A percentile compares a stretch with the other conserved stretches of the same genome.
These are phyloP conservation scores for Sternotherus odoratus DNA, from an alignment of 2,797 vertebrate genomes.

Conservation along the genomic window DNA sequence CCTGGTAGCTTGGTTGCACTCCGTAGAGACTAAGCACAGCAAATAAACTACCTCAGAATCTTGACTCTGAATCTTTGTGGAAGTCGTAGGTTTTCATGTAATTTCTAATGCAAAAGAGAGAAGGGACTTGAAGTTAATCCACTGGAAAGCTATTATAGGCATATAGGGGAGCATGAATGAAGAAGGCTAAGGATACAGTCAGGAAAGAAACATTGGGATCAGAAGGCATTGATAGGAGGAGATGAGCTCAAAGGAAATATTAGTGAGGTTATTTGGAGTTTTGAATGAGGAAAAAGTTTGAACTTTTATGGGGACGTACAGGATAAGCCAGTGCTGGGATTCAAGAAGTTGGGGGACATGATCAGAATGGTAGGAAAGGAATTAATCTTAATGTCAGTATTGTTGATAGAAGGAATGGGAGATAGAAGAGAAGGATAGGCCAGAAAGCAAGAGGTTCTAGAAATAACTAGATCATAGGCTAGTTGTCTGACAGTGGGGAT, in stretches of 20 bases:
- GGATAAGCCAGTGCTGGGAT: neutral
- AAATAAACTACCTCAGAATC: neutral
- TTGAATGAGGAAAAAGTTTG: neutral
- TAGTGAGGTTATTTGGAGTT: neutral
- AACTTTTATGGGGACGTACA: neutral
- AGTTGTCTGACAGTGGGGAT: neutral
- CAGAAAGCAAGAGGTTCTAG: neutral
- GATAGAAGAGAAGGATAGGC: neutral
- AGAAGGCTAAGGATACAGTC: neutral
- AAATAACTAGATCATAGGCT: neutral
- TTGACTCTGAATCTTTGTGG: neutral
- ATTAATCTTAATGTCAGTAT: neutral
- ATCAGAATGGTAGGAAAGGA: neutral
- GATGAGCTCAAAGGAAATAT: neutral
- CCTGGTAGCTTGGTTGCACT: neutral
- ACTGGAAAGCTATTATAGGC: fast-evolving
- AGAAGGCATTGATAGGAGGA: neutral
- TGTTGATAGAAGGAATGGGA: neutral
- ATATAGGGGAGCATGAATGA: neutral
- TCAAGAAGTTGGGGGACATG: neutral
- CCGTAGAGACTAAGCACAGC: fast-evolving
- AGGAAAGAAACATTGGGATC: neutral
- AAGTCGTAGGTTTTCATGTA: neutral
- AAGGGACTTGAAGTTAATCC: neutral
- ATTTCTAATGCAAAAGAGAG: neutral